Conservation (phyloP, 1,140 invertebrate genomes). For the Microplitis mediator region DNA sequence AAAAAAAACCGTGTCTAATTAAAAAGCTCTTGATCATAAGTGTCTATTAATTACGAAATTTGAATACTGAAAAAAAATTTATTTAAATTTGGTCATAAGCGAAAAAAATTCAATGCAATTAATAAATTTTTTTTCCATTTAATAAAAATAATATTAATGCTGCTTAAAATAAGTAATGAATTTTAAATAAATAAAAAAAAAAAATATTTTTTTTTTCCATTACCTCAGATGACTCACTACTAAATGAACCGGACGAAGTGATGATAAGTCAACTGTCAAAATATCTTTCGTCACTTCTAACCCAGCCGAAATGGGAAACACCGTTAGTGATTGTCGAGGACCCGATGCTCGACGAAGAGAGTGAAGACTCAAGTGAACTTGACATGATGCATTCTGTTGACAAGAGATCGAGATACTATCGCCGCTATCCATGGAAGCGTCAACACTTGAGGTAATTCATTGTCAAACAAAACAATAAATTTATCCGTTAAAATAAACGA, state of each 20-base stretch:
- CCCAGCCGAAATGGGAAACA: slow-evolving; percentile 27
- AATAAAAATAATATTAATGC: too few species aligned
- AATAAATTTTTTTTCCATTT: too few species aligned
- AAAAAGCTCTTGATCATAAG: too few species aligned
- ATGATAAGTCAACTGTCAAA: slow-evolving; percentile 33
- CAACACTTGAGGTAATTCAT: slow-evolving; percentile 54
- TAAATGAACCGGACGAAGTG: slow-evolving; percentile 30
- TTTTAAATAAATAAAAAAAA: neutral
- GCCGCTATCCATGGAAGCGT: slow-evolving; percentile 68
- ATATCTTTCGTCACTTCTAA: slow-evolving; percentile 38
- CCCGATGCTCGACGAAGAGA: slow-evolving; percentile 18
- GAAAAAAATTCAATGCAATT: neutral
- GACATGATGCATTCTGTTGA: slow-evolving; percentile 28
- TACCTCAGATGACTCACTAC: slow-evolving; percentile 23
- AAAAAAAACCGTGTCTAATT: too few species aligned
- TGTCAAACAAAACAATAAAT: neutral
- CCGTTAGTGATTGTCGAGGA: slow-evolving; percentile 32
- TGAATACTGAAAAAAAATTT: too few species aligned
- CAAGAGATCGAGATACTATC: slow-evolving; percentile 66
- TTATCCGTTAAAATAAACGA: slow-evolving; percentile 48
- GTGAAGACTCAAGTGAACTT: slow-evolving; percentile 13
- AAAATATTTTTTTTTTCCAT: slow-evolving; percentile 10
- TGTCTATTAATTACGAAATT: too few species aligned
- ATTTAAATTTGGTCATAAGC: too few species aligned
- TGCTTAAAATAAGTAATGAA: neutral